A percentile compares a stretch with the other conserved stretches of the same genome.
Evolutionary conservation across 2,113 vertebrate species (phyloP).

Genomic region (Arvicanthis niloticus): DNA sequence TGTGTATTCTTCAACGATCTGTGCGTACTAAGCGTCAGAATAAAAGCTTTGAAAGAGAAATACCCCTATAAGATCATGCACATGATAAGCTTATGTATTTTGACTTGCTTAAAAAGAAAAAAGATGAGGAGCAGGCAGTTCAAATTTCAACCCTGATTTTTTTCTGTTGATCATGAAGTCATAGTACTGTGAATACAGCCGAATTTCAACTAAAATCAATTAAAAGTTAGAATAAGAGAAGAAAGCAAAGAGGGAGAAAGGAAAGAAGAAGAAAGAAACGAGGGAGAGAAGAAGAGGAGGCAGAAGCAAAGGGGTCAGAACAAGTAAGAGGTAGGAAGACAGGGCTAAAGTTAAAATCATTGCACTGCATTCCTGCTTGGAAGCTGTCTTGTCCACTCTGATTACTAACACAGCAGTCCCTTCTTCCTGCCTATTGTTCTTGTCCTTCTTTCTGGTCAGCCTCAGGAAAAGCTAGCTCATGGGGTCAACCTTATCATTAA

Average conservation of each 20-base stretch:
- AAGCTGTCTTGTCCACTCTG: not conserved
- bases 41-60: conserved; percentile 64
- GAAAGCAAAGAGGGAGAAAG: rapidly evolving
- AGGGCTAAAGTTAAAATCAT: conserved; percentile 22
- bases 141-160: not conserved
- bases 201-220: conserved; percentile 27
- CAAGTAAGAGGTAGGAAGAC: no score
- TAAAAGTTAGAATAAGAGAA: not conserved
- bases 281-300: not conserved
- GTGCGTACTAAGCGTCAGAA: conserved; percentile 20
- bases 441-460: not conserved
- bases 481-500: not conserved
- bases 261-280: not conserved
- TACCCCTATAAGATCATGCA: not conserved
- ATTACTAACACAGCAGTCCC: not conserved
- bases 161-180: conserved; percentile 12
- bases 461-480: not conserved
- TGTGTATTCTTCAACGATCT: conserved; percentile 45
- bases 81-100: conserved; percentile 30
- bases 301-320: not conserved
- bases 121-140: rapidly evolving
- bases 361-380: not conserved
- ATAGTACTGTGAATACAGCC: not conserved
- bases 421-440: not conserved
- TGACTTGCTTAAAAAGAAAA: conserved; percentile 57